Evolutionary conservation across 2,888 invertebrate genomes (phyloP).

Genomic region (Microplitis manilae): DNA sequence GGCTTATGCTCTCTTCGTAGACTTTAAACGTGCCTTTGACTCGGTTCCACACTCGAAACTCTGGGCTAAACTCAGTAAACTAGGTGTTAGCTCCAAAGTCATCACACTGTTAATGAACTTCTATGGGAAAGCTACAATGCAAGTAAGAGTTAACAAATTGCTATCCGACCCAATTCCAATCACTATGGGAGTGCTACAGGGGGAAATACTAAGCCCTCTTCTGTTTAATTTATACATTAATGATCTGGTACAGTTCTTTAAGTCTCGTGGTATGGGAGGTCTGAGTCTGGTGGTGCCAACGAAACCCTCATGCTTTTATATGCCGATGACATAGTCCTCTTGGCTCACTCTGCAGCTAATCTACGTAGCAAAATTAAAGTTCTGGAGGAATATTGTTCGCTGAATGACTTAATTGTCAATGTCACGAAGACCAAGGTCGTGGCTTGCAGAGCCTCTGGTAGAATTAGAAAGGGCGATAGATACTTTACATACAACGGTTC

Average conservation of each 20-base stretch:
- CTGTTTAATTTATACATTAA: conserved; percentile 39
- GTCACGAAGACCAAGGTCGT: neutral
- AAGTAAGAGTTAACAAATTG: neutral
- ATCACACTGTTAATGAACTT: conserved; percentile 39
- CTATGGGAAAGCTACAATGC: conserved; percentile 26
- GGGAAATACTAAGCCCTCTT: conserved; percentile 39
- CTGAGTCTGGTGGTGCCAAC: neutral
- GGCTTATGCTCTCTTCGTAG: conserved; percentile 51
- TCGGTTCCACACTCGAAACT: conserved; percentile 47
- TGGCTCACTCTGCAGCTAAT: neutral
- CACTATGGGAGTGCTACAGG: conserved; percentile 47
- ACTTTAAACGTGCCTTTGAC: conserved; percentile 50
- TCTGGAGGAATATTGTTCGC: neutral
- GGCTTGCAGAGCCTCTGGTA: neutral
- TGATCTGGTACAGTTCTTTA: conserved; percentile 36
- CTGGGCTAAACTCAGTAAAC: conserved; percentile 37
- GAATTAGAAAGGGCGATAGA: neutral
- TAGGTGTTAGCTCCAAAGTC: conserved; percentile 37
- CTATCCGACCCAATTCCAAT: conserved; percentile 39
- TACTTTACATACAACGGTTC: neutral
- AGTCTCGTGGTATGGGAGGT: neutral
- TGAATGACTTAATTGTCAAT: neutral
- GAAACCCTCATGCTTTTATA: conserved; percentile 24
- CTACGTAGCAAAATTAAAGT: neutral
- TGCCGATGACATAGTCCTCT: conserved; percentile 33